Base-by-base conservation (phyloP, 2,797 vertebrate genomes). In the Xyrichtys novacula region DNA sequence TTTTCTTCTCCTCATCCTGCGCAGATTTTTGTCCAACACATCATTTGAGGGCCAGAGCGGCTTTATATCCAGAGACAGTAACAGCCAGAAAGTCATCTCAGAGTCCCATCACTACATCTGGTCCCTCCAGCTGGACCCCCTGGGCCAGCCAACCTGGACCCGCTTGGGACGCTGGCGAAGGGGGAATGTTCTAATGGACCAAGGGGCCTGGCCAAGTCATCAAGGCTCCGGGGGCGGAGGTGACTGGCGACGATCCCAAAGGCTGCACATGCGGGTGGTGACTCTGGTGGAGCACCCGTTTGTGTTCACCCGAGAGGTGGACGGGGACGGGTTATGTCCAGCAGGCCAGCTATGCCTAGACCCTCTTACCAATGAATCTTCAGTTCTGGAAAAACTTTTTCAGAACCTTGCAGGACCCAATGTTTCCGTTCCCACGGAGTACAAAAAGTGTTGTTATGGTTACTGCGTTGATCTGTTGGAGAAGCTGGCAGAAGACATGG, bases 31-130 rank as follows among this genome's bases (percentile, higher is more conserved):
- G 82, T 95, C 96, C 87, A 98, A 96, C 90, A 96, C 94, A 43
- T 94, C 95, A 32, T 99, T 99, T 77, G 95, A 97, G 17, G 98
- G 98, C 68, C 93, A 96, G 70, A 98, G 95, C 20, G 98, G 98
- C 56, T 95, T 93, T 71, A 93, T 99, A 85, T 95, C 82, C 78
- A 93, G 94, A 65, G 93, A 92, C 8, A 19, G 87, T 91, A 89
- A 15, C 92, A 94, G 67, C 93, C 96, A 90, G 58, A 88, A 61
- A 14, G 80, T 96, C 68, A 78, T 97, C 85, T 97, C 97, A 8
- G 96, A 98, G 89, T 95, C 95, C 71, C 96, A 97, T 80, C 96
- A 98, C 88, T 98, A 97, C 93, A 97, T 99, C 90, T 99, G 97
- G 97, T 98, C 95, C 80, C 95, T 99, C 66, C 98, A 99, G 87